Evolutionary conservation across 2,797 vertebrate species (phyloP).

Genomic region (Ispidina lecontei): DNA sequence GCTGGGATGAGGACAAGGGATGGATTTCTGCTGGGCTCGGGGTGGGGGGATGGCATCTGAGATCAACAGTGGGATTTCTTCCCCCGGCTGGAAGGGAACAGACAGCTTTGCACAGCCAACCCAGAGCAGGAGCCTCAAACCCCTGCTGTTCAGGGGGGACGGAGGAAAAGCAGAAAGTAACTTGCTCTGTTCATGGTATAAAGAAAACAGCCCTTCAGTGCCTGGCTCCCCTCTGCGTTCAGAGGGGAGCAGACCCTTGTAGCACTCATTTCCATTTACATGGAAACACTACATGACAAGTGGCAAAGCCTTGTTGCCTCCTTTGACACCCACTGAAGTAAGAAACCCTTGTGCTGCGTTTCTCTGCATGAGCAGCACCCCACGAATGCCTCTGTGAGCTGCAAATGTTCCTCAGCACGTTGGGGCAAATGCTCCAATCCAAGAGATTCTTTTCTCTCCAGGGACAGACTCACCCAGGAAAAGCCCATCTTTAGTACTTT

Average conservation of each 20-base stretch:
- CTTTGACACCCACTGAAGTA: neutral
- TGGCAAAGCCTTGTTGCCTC: conserved; percentile 12
- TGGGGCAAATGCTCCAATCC: neutral
- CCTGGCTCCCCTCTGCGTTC: neutral
- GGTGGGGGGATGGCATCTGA: neutral
- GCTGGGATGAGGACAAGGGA: neutral
- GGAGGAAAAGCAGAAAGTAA: neutral
- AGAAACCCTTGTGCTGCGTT: neutral
- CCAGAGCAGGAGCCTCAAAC: neutral
- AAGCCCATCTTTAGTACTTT: neutral
- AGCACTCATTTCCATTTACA: conserved; percentile 42
- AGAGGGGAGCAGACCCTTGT: neutral
- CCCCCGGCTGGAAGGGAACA: conserved; percentile 6
- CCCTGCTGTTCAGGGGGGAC: neutral
- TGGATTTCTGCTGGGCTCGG: neutral
- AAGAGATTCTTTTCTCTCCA: neutral
- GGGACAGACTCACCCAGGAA: neutral
- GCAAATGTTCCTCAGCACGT: neutral
- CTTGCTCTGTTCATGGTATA: conserved; percentile 18
- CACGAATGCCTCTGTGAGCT: neutral
- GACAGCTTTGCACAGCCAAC: neutral
- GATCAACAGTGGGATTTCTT: neutral
- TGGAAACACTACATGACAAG: conserved; percentile 10
- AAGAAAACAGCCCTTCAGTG: conserved; percentile 28
- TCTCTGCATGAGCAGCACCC: neutral